A percentile compares a stretch with the other conserved stretches of the same genome.
Evolutionary conservation across 2,797 vertebrate genomes (phyloP).

Genomic region (Poeciliopsis presidionis): DNA sequence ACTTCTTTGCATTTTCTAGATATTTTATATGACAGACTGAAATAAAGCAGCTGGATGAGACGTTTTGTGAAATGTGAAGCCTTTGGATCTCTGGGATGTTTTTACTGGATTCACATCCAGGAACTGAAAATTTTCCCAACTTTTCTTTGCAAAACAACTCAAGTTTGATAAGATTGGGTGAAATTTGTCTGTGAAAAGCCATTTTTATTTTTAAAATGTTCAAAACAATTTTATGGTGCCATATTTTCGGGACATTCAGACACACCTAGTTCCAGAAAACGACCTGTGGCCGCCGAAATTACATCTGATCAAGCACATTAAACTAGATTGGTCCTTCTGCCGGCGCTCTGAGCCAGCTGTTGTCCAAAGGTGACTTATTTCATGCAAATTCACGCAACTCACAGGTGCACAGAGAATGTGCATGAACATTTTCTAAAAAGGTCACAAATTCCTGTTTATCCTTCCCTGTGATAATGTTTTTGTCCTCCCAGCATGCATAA

Average conservation of each 20-base stretch:
- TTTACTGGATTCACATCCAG: not conserved
- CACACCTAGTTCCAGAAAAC: not conserved
- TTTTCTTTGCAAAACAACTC: not conserved
- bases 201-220: not conserved
- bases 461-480: slow-evolving; percentile 52
- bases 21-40: not conserved
- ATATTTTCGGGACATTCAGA: not conserved
- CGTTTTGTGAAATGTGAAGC: not conserved
- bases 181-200: not conserved
- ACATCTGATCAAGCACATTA: not conserved
- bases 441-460: slow-evolving; percentile 50
- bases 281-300: not conserved
- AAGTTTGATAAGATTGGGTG: not conserved
- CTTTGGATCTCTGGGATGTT: not conserved
- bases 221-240: not conserved
- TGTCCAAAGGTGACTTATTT: slow-evolving; percentile 39
- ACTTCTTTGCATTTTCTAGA: not conserved
- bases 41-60: not conserved
- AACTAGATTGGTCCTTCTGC: not conserved
- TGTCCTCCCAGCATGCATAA: slow-evolving; percentile 52
- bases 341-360: slow-evolving; percentile 25
- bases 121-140: not conserved
- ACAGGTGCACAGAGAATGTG: slow-evolving; percentile 32
- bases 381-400: slow-evolving; percentile 55
- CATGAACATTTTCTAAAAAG: slow-evolving; percentile 37